Conservation (phyloP, 2,113 vertebrate genomes). For the Ailuropoda melanoleuca region DNA sequence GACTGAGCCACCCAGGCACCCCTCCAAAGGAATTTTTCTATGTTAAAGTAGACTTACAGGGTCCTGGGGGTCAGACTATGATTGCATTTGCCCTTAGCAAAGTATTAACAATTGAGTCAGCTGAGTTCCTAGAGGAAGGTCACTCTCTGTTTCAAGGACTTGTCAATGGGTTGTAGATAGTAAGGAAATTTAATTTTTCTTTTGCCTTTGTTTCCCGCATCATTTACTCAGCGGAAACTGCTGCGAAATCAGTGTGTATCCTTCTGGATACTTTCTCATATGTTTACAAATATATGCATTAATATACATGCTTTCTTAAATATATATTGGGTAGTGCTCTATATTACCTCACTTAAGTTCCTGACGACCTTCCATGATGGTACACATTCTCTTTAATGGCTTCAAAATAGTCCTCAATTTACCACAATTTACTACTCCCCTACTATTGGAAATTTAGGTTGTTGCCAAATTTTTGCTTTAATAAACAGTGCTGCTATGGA, state of each 20-base stretch:
- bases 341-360: background rate
- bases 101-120: background rate
- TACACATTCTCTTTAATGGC: background rate
- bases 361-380: background rate
- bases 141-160: background rate
- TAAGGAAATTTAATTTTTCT: background rate
- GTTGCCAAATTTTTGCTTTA: background rate
- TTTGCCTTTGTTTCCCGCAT: background rate
- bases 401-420: conserved; percentile 10
- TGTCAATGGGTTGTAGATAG: background rate
- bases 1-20: too few relatives aligned
- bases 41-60: background rate
- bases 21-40: background rate
- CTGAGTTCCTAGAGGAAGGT: background rate
- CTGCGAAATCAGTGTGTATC: background rate
- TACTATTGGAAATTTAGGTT: background rate
- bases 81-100: background rate
- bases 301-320: background rate
- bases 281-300: background rate
- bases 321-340: background rate
- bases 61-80: background rate
- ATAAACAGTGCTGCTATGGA: background rate
- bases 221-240: background rate
- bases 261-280: background rate
- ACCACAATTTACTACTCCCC: background rate